These are phyloP conservation scores for Napeogenes sylphis DNA, from an alignment of 2,888 invertebrate species.

Conservation along the genomic window DNA sequence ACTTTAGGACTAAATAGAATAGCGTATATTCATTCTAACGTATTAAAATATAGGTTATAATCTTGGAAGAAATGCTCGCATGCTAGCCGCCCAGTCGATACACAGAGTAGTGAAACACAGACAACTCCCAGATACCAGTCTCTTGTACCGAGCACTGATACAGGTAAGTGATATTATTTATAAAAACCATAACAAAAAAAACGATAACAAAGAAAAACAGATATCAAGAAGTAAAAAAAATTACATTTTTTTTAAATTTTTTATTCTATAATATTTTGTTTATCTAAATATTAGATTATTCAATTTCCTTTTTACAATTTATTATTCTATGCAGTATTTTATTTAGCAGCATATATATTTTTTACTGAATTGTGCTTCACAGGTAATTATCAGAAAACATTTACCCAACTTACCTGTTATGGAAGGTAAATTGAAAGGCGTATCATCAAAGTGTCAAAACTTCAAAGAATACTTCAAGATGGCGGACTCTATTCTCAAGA, in stretches of 20 bases:
- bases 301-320: too few species aligned
- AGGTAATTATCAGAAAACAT: slow-evolving; percentile 61
- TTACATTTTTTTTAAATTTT: too few species aligned
- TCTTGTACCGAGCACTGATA: slow-evolving; percentile 87
- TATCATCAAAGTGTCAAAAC: slow-evolving; percentile 77
- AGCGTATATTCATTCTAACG: not conserved
- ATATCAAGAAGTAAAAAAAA: too few species aligned
- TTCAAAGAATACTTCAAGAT: slow-evolving; percentile 84
- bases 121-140: slow-evolving; percentile 79
- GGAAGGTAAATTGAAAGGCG: slow-evolving; percentile 79
- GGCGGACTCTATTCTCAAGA: slow-evolving; percentile 80
- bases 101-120: slow-evolving; percentile 79
- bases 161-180: slow-evolving; percentile 66
- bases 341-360: not conserved
- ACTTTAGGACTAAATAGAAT: too few species aligned
- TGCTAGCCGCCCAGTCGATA: slow-evolving; percentile 91
- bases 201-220: too few species aligned
- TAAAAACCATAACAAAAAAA: not conserved
- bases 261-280: too few species aligned
- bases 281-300: too few species aligned
- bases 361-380: slow-evolving; percentile 32
- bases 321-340: too few species aligned
- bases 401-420: slow-evolving; percentile 44
- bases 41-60: slow-evolving; percentile 46
- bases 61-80: slow-evolving; percentile 87